Evolutionary conservation across 1,140 invertebrate genomes (phyloP).

Genomic region (Dolichoris vasculosae): DNA sequence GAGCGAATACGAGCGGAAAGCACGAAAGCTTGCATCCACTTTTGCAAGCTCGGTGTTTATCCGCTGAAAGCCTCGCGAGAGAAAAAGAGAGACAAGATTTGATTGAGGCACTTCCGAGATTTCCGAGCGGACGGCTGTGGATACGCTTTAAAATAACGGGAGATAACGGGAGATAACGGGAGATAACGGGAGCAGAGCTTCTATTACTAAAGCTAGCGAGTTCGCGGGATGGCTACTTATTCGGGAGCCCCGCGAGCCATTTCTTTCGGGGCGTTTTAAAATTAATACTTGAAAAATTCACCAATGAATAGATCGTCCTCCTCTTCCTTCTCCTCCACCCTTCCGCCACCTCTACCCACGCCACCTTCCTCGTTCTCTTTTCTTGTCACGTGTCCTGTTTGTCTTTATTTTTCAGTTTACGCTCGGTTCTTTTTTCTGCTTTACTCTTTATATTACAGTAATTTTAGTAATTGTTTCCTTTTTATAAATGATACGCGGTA

Average conservation of each 20-base stretch:
- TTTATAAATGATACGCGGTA: too few species aligned
- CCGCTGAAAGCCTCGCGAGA: neutral
- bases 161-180: too few species aligned
- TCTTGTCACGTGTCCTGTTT: neutral
- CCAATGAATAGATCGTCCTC: neutral
- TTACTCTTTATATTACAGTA: too few species aligned
- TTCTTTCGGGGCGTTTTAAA: neutral
- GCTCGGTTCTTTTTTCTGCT: too few species aligned
- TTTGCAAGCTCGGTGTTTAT: neutral
- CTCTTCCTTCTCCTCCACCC: neutral
- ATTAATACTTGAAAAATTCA: neutral
- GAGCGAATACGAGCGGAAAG: neutral
- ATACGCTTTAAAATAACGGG: neutral
- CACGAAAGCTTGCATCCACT: neutral
- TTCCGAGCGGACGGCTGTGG: neutral
- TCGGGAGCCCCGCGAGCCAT: neutral
- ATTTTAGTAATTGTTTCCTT: too few species aligned
- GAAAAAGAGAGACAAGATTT: neutral
- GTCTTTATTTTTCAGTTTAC: too few species aligned
- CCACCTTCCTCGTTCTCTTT: neutral
- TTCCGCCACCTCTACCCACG: neutral
- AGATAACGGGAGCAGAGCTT: neutral
- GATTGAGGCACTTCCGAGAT: constrained; percentile 35
- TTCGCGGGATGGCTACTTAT: neutral
- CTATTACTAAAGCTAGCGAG: neutral